Conservation (phyloP, 2,797 vertebrate species). For the Cercopithecus petaurista region DNA sequence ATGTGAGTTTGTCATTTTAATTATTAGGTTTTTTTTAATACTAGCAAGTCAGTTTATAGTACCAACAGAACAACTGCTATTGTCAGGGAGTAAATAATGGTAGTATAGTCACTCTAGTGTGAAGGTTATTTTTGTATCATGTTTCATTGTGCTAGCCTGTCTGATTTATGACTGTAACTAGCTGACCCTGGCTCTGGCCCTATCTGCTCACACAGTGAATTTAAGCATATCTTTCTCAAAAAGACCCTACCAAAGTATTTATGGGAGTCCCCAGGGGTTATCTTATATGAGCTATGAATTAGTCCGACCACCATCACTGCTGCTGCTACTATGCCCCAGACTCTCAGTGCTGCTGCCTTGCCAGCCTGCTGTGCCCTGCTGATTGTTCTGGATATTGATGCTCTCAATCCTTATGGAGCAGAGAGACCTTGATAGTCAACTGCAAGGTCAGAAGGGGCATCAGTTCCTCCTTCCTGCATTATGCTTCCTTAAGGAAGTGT, state of each 20-base stretch:
- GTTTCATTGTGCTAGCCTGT: conserved; percentile 61
- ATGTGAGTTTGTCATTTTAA: conserved; percentile 76
- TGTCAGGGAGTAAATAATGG: conserved; percentile 64
- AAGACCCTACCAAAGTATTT: conserved; percentile 48
- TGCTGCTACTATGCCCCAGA: not conserved
- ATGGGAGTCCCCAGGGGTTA: conserved; percentile 23
- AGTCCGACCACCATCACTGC: not conserved
- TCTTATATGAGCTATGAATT: conserved; percentile 53
- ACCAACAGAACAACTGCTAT: conserved; percentile 60
- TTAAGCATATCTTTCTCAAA: conserved; percentile 36
- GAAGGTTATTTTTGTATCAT: conserved; percentile 72
- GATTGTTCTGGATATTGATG: conserved; percentile 4
- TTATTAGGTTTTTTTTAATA: conserved; percentile 65
- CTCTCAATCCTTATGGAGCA: not conserved
- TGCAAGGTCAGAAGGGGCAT: not conserved
- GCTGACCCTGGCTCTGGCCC: conserved; percentile 26
- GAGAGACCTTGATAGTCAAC: not conserved
- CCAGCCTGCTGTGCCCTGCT: not conserved
- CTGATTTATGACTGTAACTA: conserved; percentile 64
- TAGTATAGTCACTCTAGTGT: conserved; percentile 51
- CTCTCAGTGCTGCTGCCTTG: not conserved
- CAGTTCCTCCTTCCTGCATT: not conserved
- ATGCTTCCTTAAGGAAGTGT: not conserved
- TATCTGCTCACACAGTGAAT: conserved; percentile 60
- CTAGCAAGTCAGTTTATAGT: conserved; percentile 55